Conservation (phyloP, 2,113 vertebrate genomes). For the Hystrix cristata region DNA sequence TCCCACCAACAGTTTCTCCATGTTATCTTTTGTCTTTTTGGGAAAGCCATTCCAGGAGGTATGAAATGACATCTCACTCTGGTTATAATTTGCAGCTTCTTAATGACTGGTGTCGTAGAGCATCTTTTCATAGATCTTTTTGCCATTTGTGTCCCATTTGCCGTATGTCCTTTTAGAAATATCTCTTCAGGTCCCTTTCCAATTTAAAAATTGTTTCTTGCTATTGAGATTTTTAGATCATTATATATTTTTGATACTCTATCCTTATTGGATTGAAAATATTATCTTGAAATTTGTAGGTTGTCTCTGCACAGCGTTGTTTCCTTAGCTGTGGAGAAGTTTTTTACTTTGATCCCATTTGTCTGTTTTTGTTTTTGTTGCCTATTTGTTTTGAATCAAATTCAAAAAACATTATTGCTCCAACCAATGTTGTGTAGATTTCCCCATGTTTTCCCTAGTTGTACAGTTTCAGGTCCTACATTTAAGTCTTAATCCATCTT, state of each 20-base stretch:
- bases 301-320: not conserved
- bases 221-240: not conserved
- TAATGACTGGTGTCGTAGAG: not conserved
- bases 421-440: not conserved
- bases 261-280: not conserved
- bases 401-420: not conserved
- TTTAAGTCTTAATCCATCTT: not conserved
- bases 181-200: not conserved
- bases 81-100: not conserved
- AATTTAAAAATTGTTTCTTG: not conserved
- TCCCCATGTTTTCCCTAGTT: not conserved
- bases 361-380: not conserved
- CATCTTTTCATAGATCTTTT: not conserved
- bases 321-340: not conserved
- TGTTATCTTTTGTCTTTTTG: not conserved
- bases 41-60: not conserved
- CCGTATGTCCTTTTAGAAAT: not conserved
- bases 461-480: not conserved
- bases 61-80: not conserved
- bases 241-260: not conserved
- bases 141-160: not conserved
- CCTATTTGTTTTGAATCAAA: not conserved
- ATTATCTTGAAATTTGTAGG: not conserved
- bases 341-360: not conserved
- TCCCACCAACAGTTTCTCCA: not conserved